These are phyloP conservation scores for Anolis sagrei DNA, from an alignment of 2,113 vertebrate species.

Conservation along the genomic window DNA sequence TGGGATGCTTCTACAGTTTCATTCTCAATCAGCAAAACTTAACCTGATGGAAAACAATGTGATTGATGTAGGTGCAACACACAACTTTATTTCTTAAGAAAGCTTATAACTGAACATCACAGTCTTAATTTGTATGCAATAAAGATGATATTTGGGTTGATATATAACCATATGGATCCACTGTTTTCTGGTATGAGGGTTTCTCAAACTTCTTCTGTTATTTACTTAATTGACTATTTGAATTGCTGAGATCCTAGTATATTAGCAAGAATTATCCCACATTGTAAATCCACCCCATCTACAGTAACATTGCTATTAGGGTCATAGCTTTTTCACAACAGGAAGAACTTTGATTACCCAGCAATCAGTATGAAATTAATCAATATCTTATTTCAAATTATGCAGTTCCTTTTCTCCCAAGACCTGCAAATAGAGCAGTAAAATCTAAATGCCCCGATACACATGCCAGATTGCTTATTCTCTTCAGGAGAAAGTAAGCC, in stretches of 20 bases:
- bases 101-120: neutral
- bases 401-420: neutral
- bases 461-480: neutral
- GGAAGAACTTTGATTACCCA: constrained; percentile 26
- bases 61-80: neutral
- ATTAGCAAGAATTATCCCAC: constrained; percentile 14
- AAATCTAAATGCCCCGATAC: neutral
- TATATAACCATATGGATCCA: neutral
- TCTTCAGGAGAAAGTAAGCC: constrained; percentile 27
- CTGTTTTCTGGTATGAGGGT: constrained; percentile 23
- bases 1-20: neutral
- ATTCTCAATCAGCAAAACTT: neutral
- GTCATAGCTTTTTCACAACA: constrained; percentile 37
- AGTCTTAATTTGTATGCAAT: neutral
- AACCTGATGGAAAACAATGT: neutral
- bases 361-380: constrained; percentile 33
- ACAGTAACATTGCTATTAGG: constrained; percentile 11
- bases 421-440: neutral
- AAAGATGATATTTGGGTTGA: constrained; percentile 4
- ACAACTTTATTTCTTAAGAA: neutral
- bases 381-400: constrained; percentile 19
- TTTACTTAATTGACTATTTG: neutral
- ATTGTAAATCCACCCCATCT: neutral
- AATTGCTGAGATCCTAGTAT: constrained; percentile 17
- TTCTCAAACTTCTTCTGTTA: neutral